Conservation (phyloP, 2,888 invertebrate genomes). For the Harmothoe impar region DNA sequence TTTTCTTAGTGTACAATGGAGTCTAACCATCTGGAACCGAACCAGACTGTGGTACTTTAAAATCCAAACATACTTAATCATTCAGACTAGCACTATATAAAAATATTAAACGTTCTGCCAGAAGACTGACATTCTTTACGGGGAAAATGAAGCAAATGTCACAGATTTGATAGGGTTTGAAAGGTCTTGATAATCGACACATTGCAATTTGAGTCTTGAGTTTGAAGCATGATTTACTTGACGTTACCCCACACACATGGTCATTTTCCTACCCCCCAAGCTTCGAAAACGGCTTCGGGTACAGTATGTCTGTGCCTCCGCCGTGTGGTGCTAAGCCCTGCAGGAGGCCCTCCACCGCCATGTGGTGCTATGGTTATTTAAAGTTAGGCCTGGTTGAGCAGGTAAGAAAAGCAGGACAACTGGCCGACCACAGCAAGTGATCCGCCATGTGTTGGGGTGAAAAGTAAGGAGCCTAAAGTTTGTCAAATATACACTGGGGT, state of each 20-base stretch:
- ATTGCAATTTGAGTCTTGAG: slow-evolving; percentile 53
- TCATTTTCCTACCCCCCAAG: slow-evolving; percentile 38
- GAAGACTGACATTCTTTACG: slow-evolving; percentile 14
- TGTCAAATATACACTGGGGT: not conserved
- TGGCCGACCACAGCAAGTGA: not conserved
- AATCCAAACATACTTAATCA: slow-evolving; percentile 2
- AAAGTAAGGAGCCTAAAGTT: slow-evolving; percentile 10
- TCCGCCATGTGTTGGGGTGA: slow-evolving; percentile 33
- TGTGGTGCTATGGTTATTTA: not conserved
- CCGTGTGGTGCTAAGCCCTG: not conserved
- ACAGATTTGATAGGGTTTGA: not conserved
- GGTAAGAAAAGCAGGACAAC: slow-evolving; percentile 15
- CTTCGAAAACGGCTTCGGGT: slow-evolving; percentile 38
- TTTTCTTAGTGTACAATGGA: slow-evolving; percentile 17
- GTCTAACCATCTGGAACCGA: not conserved
- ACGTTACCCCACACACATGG: slow-evolving; percentile 41
- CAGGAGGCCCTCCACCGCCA: not conserved
- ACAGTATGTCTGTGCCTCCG: not conserved
- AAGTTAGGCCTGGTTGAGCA: not conserved
- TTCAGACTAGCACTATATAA: slow-evolving; percentile 61
- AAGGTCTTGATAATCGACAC: slow-evolving; percentile 28
- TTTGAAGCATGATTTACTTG: slow-evolving; percentile 29
- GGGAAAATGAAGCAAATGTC: slow-evolving; percentile 10
- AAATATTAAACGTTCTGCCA: slow-evolving; percentile 58
- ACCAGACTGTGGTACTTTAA: slow-evolving; percentile 23